Evolutionary conservation across 2,113 vertebrate genomes (phyloP), one percentile per base, ranked within the genome.

Genomic region (Mobula hypostoma): DNA sequence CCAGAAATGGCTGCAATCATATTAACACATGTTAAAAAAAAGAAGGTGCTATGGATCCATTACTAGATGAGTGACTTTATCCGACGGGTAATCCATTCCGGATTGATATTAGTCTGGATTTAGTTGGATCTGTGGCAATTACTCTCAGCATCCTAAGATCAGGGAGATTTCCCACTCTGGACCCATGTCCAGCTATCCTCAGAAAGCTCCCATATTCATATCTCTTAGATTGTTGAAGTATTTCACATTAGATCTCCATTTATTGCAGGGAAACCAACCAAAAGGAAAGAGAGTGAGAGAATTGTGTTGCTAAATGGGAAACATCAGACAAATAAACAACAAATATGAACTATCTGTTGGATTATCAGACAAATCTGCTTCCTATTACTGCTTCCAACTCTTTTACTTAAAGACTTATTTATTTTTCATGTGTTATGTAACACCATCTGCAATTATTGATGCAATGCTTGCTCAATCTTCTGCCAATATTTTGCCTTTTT

Each of bases 401-500:
- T 56, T 93, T 93, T 74, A 32, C 72, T 93, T 40, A 48, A 74
- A 93, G 70, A 36, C 32, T 76, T 74, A 74, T 24, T 74, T 61
- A 66, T 68, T 19, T 24, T 93, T 93, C 40, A 74, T 74, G 70
- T 93, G 40, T 93, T 93, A 24, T 56, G 12, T 29, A 74, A 74
- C 40, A 93, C 21, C 40, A 56, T 56, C 68, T 56, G 70, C 70
- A 93, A 93, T 40, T 74, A 76, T 92, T 68, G 66, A 92, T 92
- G 66, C 68, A 48, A 72, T 76, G 24, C 5, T 72, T 93, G 27
- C 40, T 14, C 70, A 74, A 48, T 7, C 88, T 14, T 91, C 88
- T 74, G 91, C 68, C 91, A 93, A 93, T 56, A 74, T 72, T 93
- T 93, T 93, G 68, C 70, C 91, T 93, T 90, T 90, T 68, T 66